phyloP scores from a whole-genome alignment of 2,797 vertebrate species.

The Denticeps clupeoides region DNA sequence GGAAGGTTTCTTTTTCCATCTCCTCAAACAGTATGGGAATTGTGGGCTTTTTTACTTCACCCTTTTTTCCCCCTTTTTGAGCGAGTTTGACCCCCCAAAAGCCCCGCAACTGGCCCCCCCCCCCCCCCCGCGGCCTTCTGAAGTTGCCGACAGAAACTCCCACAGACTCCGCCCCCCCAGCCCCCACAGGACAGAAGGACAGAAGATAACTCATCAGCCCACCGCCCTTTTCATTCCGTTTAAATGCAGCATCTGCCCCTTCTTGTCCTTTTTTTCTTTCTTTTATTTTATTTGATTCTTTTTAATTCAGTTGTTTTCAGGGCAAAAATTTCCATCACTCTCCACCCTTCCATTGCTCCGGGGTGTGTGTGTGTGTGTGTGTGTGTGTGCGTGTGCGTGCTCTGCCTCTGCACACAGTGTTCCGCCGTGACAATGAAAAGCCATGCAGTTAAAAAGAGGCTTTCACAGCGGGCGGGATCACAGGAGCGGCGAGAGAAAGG shows the following conservation, averaged over 20 bases:
- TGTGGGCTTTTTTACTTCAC: constrained; percentile 23
- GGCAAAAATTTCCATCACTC: too few relatives aligned
- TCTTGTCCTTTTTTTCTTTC: not conserved
- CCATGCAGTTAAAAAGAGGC: constrained; percentile 11
- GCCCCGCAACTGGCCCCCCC: constrained; percentile 13
- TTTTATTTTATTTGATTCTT: not conserved
- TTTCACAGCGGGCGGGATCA: too few relatives aligned
- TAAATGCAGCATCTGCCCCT: not conserved
- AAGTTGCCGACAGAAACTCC: constrained; percentile 39
- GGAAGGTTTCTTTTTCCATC: constrained; percentile 18
- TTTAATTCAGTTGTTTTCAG: not conserved
- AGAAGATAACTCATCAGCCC: constrained; percentile 52
- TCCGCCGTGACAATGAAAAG: constrained; percentile 6
- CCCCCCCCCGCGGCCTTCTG: constrained; percentile 35
- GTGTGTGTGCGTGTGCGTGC: too few relatives aligned
- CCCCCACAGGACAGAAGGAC: constrained; percentile 39
- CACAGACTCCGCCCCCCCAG: constrained; percentile 12
- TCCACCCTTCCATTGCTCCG: too few relatives aligned
- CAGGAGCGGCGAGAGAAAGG: not conserved
- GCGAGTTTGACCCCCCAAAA: constrained; percentile 31
- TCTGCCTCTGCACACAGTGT: not conserved
- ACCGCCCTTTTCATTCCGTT: not conserved
- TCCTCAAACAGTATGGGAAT: constrained; percentile 27
- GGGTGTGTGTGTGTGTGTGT: too few relatives aligned
- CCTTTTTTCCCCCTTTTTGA: constrained; percentile 36